These are phyloP conservation scores for Tethea ocularis DNA, from an alignment of 2,888 invertebrate species.

Conservation along the genomic window DNA sequence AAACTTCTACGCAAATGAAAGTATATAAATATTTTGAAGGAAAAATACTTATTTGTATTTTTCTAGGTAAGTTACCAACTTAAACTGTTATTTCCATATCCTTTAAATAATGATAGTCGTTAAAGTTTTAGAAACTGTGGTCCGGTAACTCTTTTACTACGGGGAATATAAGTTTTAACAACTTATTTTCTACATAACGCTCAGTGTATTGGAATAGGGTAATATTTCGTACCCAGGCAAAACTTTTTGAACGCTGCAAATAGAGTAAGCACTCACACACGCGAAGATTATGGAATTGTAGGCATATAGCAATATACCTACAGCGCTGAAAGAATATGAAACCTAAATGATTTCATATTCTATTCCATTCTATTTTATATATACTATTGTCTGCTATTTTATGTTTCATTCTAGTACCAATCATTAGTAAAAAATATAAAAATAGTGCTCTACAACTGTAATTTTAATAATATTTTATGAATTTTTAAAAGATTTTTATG, in stretches of 20 bases:
- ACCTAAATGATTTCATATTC: too few species aligned
- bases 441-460: too few species aligned
- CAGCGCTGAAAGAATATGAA: too few species aligned
- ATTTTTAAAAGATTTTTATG: too few species aligned
- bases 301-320: too few species aligned
- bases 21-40: neutral
- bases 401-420: too few species aligned
- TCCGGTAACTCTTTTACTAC: constrained; percentile 6
- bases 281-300: neutral
- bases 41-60: neutral
- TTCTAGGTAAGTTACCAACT: neutral
- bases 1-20: neutral
- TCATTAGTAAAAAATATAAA: too few species aligned
- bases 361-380: too few species aligned
- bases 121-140: neutral
- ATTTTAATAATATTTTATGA: too few species aligned
- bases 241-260: neutral
- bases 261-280: neutral
- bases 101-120: neutral
- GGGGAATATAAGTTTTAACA: constrained; percentile 38
- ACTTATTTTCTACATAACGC: constrained; percentile 27
- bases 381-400: too few species aligned
- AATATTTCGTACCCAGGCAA: constrained; percentile 16
- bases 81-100: neutral
- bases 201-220: constrained; percentile 24